Evolutionary conservation across 2,113 vertebrate species (phyloP).

Genomic region (Mola mola): DNA sequence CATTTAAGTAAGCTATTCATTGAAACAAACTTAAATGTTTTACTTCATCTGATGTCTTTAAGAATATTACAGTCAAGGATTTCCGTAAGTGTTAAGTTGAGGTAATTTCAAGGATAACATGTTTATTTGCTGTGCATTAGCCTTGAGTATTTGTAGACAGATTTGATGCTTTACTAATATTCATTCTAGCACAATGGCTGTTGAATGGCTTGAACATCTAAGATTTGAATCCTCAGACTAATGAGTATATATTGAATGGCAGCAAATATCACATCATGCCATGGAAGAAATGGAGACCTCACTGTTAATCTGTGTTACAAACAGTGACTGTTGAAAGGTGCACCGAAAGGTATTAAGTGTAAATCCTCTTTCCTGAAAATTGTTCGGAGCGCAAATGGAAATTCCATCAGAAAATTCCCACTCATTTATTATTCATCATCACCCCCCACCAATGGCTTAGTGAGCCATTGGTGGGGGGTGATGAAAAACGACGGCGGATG

Average conservation of each 20-base stretch:
- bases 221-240: conserved; percentile 42
- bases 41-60: no score
- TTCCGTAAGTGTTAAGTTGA: no score
- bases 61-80: no score
- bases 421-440: conserved; percentile 82
- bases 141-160: conserved; percentile 39
- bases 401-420: conserved; percentile 79
- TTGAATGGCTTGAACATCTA: conserved; percentile 42
- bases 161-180: conserved; percentile 38
- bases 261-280: conserved; percentile 55
- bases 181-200: conserved; percentile 18
- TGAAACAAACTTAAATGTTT: no score
- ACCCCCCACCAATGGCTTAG: conserved; percentile 41
- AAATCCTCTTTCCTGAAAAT: conserved; percentile 79
- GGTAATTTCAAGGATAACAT: no score
- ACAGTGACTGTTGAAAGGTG: conserved; percentile 71
- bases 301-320: conserved; percentile 69
- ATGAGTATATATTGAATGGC: conserved; percentile 64
- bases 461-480: no score
- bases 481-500: conserved; percentile 64
- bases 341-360: conserved; percentile 71
- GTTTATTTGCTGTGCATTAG: conserved; percentile 46
- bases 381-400: conserved; percentile 78
- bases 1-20: no score
- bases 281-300: conserved; percentile 57